Evolutionary conservation across 2,113 vertebrate genomes (phyloP), one percentile per base, ranked within the genome.

Genomic region (Natator depressus): DNA sequence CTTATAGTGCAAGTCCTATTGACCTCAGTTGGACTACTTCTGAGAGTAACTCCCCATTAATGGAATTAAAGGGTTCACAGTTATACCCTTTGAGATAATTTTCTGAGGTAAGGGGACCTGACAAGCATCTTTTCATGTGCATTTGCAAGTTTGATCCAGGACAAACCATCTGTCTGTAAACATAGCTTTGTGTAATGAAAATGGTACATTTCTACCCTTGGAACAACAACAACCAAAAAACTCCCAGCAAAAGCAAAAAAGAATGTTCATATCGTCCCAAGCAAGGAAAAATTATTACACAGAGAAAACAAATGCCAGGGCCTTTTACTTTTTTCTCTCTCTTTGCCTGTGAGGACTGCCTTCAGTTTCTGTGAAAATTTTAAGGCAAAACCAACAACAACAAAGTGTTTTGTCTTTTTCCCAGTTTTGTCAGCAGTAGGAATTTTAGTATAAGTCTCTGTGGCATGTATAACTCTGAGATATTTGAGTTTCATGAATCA

Each of bases 311-410:
- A 80, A 9, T 82, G 2, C 5, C 38, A 57, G 2, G 83, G 6
- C 1, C 3, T 6, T 87, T 0, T 0, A 20, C 13, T 6, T 29
- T 7, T 75, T 82, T 91, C 3, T 59, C 0, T 35, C 35, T 80
- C 2, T 80, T 88, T 93, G 51, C 22, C 35, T 54, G 51, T 35
- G 12, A 4, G 14, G 92, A 88, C 27, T 1, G 0, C 5, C 49
- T 59, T 14, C 84, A 88, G 2, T 20, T 55, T 91, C 65, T 78
- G 81, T 72, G 53, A 89, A 83, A 62, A 84, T 2, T 46, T 55
- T 72, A 1, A 2, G 27, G 2, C 69, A 31, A 81, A 88, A 89
- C 42, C 1, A 72, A 82, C 2, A 8, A 57, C n/a, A 1, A 50
- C n/a, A 38, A 62, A 50, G 31, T 4, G 10, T 79, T 81, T 92